phyloP scores from a whole-genome alignment of 2,113 vertebrate genomes.

The Rhinoptilus africanus region DNA sequence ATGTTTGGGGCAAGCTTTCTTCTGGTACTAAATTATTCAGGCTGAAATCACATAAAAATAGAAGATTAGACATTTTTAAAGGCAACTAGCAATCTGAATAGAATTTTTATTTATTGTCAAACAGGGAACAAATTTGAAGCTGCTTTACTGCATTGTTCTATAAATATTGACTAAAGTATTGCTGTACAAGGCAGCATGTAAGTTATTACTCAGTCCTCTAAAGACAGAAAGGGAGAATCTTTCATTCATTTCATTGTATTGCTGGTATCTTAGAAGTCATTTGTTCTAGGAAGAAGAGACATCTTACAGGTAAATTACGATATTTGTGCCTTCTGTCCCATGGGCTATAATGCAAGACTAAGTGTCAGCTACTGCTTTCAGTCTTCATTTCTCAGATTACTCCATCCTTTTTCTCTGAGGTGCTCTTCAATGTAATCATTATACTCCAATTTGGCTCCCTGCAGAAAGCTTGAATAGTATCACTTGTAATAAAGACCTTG shows the following conservation, averaged over 20 bases:
- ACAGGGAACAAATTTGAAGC: constrained; percentile 33
- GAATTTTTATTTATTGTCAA: constrained; percentile 42
- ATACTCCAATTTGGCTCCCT: background rate
- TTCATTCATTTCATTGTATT: constrained; percentile 37
- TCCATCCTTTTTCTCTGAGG: background rate
- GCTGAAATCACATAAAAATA: background rate
- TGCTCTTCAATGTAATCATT: background rate
- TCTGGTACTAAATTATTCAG: background rate
- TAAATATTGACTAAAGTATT: constrained; percentile 57
- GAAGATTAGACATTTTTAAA: constrained; percentile 40
- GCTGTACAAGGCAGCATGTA: background rate
- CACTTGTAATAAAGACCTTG: background rate
- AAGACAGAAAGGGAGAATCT: constrained; percentile 20
- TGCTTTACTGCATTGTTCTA: constrained; percentile 34
- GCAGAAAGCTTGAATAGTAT: constrained; percentile 4
- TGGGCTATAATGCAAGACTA: constrained; percentile 23
- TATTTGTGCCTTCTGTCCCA: constrained; percentile 33
- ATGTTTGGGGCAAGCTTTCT: background rate
- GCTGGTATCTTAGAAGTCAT: constrained; percentile 1
- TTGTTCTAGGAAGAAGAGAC: constrained; percentile 6
- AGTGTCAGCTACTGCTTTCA: constrained; percentile 28
- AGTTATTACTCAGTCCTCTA: constrained; percentile 39
- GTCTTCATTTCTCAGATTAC: constrained; percentile 36
- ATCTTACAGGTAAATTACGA: constrained; percentile 18
- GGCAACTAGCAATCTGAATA: constrained; percentile 14